Conservation (phyloP, 2,113 vertebrate species). For the Holacanthus passer region DNA sequence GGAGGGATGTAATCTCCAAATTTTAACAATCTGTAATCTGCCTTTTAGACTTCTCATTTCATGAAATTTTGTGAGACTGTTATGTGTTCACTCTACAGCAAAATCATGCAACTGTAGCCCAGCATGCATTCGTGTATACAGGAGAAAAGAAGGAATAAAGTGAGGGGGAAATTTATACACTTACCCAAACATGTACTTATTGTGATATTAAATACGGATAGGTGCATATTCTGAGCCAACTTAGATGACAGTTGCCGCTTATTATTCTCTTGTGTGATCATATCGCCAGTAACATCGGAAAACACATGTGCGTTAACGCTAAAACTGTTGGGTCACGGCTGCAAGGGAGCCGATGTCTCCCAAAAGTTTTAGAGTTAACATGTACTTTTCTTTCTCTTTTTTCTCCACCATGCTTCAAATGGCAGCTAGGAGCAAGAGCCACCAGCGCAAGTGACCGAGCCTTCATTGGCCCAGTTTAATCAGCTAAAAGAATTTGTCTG, state of each 20-base stretch:
- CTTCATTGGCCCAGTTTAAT: background rate
- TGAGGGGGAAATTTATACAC: slow-evolving; percentile 77
- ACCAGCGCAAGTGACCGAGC: background rate
- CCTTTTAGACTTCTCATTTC: slow-evolving; percentile 30
- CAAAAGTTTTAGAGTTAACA: slow-evolving; percentile 84
- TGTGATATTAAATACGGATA: slow-evolving; percentile 86
- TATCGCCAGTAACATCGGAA: slow-evolving; percentile 97
- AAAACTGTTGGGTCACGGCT: slow-evolving; percentile 75
- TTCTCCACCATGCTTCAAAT: slow-evolving; percentile 91
- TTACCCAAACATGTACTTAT: slow-evolving; percentile 92
- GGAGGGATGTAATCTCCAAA: background rate
- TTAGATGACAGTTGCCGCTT: slow-evolving; percentile 99
- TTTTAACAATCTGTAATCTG: background rate
- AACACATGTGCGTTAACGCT: slow-evolving; percentile 79
- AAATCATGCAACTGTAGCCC: slow-evolving; percentile 65
- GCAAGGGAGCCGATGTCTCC: slow-evolving; percentile 39
- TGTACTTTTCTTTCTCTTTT: slow-evolving; percentile 64
- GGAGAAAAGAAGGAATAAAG: slow-evolving; percentile 57
- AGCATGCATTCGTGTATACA: slow-evolving; percentile 61
- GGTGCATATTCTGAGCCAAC: slow-evolving; percentile 99
- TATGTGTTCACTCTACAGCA: slow-evolving; percentile 18
- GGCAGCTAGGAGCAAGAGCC: slow-evolving; percentile 57
- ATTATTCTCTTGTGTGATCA: slow-evolving; percentile 89
- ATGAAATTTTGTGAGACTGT: slow-evolving; percentile 30
- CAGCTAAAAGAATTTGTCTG: background rate